Evolutionary conservation across 2,797 vertebrate species (phyloP).

Genomic region (Gobio occitaniae): DNA sequence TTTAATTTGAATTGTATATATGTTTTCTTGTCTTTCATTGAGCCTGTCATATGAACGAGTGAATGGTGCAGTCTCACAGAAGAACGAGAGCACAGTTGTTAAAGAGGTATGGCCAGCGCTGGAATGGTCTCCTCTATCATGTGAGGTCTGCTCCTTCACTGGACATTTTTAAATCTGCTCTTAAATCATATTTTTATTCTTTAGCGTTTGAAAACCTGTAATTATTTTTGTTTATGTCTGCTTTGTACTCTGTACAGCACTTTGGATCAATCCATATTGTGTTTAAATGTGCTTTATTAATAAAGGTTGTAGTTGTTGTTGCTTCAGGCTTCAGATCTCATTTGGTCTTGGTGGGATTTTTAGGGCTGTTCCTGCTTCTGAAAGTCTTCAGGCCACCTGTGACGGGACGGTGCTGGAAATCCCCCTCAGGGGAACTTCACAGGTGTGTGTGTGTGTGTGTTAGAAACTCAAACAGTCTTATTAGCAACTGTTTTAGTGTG

Average conservation of each 20-base stretch:
- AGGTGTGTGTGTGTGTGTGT: neutral
- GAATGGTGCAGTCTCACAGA: no score
- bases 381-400: constrained; percentile 17
- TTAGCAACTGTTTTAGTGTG: neutral
- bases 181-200: no score
- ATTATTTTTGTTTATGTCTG: no score
- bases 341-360: neutral
- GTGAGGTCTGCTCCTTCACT: no score
- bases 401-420: constrained; percentile 25
- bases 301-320: neutral
- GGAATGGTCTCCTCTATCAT: no score
- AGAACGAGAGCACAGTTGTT: neutral
- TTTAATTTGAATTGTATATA: no score
- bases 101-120: neutral
- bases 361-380: neutral
- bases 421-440: neutral
- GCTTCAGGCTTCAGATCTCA: neutral
- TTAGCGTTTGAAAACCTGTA: no score
- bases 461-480: neutral
- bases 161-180: no score
- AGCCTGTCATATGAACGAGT: neutral
- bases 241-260: no score
- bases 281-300: no score
- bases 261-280: no score
- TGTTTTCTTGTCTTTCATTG: no score